A percentile compares a stretch with the other conserved stretches of the same genome.
phyloP scores from a whole-genome alignment of 2,888 invertebrate genomes.

The Metallyticus violacea region DNA sequence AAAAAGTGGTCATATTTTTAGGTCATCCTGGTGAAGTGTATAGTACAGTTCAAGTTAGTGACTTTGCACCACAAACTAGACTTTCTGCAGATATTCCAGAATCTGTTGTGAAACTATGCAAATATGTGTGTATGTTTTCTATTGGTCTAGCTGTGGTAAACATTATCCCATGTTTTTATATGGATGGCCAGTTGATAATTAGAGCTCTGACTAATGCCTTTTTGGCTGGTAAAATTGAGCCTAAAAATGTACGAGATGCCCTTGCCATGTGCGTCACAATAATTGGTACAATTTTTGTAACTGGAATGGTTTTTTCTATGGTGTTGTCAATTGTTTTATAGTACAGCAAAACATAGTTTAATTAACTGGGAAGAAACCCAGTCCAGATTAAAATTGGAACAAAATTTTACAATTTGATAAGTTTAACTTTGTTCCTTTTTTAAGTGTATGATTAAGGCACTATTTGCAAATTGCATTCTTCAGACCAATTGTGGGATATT shows the following conservation, averaged over 20 bases:
- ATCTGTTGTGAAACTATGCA: slow-evolving; percentile 65
- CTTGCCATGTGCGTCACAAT: slow-evolving; percentile 67
- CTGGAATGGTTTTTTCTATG: neutral
- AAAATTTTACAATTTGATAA: too few relatives aligned
- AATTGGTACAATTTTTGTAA: slow-evolving; percentile 57
- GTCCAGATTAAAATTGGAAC: too few relatives aligned
- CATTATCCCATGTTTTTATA: slow-evolving; percentile 86
- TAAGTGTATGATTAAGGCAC: too few relatives aligned
- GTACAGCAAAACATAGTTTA: neutral
- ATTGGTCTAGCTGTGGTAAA: slow-evolving; percentile 88
- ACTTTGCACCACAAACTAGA: slow-evolving; percentile 69
- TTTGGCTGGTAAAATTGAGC: slow-evolving; percentile 50
- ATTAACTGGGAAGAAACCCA: too few relatives aligned
- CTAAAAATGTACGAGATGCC: slow-evolving; percentile 57
- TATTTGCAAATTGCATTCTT: too few relatives aligned
- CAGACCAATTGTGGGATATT: too few relatives aligned
- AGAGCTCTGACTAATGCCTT: slow-evolving; percentile 63
- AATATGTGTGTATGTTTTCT: slow-evolving; percentile 76
- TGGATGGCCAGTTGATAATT: slow-evolving; percentile 90
- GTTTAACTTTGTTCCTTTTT: too few relatives aligned
- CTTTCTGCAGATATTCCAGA: slow-evolving; percentile 65
- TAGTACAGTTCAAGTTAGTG: slow-evolving; percentile 68
- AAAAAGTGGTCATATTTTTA: slow-evolving; percentile 68
- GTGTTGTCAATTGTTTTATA: neutral
- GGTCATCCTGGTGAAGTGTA: slow-evolving; percentile 75